A percentile compares a stretch with the other conserved stretches of the same genome.
phyloP scores from a whole-genome alignment of 92 coral and sea anemone species.

The Palythoa heliodiscus region DNA sequence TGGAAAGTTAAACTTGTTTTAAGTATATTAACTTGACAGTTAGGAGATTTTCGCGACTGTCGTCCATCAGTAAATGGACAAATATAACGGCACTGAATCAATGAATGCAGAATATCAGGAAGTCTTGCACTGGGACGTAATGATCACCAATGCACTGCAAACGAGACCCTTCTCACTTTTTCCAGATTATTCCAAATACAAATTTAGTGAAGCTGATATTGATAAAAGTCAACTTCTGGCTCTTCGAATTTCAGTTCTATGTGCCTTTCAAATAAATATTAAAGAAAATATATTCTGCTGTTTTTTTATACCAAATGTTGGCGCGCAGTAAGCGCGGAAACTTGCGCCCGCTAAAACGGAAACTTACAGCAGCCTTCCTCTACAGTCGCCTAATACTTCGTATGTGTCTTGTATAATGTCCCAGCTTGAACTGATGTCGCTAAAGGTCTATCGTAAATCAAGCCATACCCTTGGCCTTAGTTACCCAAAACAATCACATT shows the following conservation, averaged over 20 bases:
- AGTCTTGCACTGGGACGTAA: neutral
- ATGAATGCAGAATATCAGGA: neutral
- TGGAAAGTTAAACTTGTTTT: neutral
- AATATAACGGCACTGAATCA: neutral
- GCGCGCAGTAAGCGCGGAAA: conserved; percentile 20
- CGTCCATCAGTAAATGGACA: neutral
- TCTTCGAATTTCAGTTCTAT: neutral
- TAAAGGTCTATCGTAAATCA: too few relatives aligned
- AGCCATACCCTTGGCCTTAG: too few relatives aligned
- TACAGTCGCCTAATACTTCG: neutral
- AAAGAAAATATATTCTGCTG: neutral
- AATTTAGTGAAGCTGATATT: neutral
- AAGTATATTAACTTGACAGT: neutral
- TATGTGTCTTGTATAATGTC: neutral
- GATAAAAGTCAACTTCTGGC: neutral
- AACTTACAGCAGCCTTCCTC: conserved; percentile 6
- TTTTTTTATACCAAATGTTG: conserved; percentile 9
- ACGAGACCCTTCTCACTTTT: neutral
- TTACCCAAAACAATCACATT: too few relatives aligned
- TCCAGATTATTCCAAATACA: neutral
- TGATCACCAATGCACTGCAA: neutral
- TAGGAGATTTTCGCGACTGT: neutral
- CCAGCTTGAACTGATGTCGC: neutral
- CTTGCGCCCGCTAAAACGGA: conserved; percentile 4
- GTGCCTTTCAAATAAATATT: neutral